Base-by-base conservation (phyloP, 2,888 invertebrate species). In the Coleophora flavipennella region DNA sequence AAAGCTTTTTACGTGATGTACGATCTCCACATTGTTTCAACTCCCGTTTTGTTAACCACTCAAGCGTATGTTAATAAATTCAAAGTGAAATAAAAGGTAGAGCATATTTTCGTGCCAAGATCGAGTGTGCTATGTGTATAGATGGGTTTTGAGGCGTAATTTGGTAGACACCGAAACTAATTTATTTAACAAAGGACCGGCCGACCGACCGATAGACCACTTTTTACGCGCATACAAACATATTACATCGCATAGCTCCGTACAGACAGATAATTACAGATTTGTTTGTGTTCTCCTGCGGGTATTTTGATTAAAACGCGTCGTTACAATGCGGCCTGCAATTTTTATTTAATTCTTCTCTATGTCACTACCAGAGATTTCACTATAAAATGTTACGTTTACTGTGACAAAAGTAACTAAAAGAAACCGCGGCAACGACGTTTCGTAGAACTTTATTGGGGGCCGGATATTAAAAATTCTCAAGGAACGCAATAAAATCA, bases 81-180 rank as follows among this genome's bases (percentile, higher is more conserved):
- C 84, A 51, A 35, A 49, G 51, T 44, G 33, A 54, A 62, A 80
- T 78, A 83, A 81, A 73, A 71, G 74, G 78, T 75, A 68, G 83
- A 81, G 81, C 80, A 83, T 79, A 81, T 80, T 81, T 76, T 71
- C 74, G 62, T 71, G 61, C 62, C 64, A 62, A 72, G 72, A 73
- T 73, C 69, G 66, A 66, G 62, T 73, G 62, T 62, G 72, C 56
- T 70, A 62, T 77, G 76, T 73, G 69, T 79, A 74, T 74, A 79
- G 74, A 80, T 79, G 81, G 76, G 74, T 77, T 64, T 11, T 41
- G 69, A 74, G 68, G 85, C 85, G 85, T 86, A 86, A 86, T 85
- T 83, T 86, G 84, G 85, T 86, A 85, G 85, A 85, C 80, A 85
- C 85, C 85, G 85, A 83, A 84, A 76, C 85, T 83, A 85, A 85